Percentiles rank a stretch among this genome's conserved stretches.
phyloP scores from a whole-genome alignment of 2,888 invertebrate genomes.

The Platycheirus rosarum region DNA sequence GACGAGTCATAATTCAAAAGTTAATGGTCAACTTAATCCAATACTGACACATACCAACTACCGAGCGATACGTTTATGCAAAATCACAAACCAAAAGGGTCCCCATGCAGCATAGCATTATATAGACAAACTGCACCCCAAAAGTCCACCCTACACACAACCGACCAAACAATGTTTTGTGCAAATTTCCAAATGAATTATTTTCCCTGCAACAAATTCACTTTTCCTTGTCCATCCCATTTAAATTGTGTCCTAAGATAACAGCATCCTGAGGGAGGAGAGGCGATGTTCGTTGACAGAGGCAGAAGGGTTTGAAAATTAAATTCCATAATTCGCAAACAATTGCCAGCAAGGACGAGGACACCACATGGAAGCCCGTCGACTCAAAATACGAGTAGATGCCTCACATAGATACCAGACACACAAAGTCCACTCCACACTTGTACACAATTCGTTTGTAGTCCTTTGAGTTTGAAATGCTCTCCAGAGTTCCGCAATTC shows the following conservation, averaged over 20 bases:
- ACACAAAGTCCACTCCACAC: conserved; percentile 11
- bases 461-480: conserved; percentile 20
- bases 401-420: conserved; percentile 31
- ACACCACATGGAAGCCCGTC: conserved; percentile 15
- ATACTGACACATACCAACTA: conserved; percentile 13
- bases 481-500: conserved; percentile 23
- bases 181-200: conserved; percentile 67
- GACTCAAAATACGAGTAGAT: conserved; percentile 17
- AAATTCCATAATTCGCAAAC: conserved; percentile 70
- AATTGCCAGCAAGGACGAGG: conserved; percentile 7
- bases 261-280: conserved; percentile 61
- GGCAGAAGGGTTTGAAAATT: conserved; percentile 47
- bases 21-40: conserved; percentile 70
- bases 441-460: conserved; percentile 11
- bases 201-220: conserved; percentile 50
- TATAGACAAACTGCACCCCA: background rate
- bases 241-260: conserved; percentile 49
- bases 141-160: background rate
- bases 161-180: conserved; percentile 56
- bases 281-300: conserved; percentile 34
- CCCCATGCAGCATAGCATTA: background rate
- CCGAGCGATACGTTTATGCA: conserved; percentile 17
- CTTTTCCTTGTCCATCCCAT: conserved; percentile 7
- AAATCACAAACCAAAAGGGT: conserved; percentile 39
- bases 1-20: conserved; percentile 57